Conservation (phyloP, 64 coral and sea anemone genomes). For the Dendronephthya gigantea region DNA sequence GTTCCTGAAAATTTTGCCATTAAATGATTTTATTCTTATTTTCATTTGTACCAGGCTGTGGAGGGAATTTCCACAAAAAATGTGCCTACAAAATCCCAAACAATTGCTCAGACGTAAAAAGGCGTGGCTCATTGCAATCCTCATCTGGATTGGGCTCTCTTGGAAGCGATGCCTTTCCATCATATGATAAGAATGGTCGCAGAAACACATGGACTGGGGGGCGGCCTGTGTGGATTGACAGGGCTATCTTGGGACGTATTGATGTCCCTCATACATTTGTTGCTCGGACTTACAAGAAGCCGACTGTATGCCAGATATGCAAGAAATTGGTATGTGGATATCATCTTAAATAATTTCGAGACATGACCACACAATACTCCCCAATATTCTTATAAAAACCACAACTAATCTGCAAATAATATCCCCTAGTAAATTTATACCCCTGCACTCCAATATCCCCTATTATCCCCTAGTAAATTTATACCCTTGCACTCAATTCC, state of each 20-base stretch:
- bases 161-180: conserved; percentile 36
- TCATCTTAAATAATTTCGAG: no score
- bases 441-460: no score
- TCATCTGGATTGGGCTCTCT: conserved; percentile 29
- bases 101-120: conserved; percentile 82
- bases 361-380: no score
- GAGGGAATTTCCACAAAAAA: conserved; percentile 87
- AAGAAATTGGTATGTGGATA: conserved; percentile 70
- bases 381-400: no score
- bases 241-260: conserved; percentile 60
- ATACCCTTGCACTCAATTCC: no score
- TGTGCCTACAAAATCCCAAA: conserved; percentile 90
- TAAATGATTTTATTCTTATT: background rate
- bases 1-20: background rate
- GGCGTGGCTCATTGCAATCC: conserved; percentile 34
- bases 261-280: conserved; percentile 93
- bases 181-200: conserved; percentile 47
- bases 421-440: background rate
- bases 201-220: conserved; percentile 72
- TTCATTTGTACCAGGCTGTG: conserved; percentile 55
- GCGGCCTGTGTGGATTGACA: conserved; percentile 61
- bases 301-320: conserved; percentile 90
- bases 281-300: conserved; percentile 79
- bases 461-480: no score
- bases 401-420: no score